phyloP scores from a whole-genome alignment of 2,797 vertebrate genomes.

The Tokudaia muenninki region DNA sequence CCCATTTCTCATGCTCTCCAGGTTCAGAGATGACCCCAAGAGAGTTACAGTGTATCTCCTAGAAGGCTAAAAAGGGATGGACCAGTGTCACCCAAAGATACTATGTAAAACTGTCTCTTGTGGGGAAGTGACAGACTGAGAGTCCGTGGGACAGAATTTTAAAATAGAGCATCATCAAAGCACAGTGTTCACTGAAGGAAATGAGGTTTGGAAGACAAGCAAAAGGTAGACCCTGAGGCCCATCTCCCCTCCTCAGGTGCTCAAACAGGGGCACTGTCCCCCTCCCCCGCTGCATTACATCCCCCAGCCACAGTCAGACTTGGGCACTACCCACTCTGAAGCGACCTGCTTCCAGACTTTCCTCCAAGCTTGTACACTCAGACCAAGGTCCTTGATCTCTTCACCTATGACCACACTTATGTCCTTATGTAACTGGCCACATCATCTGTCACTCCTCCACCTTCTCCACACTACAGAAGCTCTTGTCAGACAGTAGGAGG shows the following conservation, averaged over 20 bases:
- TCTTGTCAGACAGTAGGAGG: not conserved
- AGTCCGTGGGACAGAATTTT: not conserved
- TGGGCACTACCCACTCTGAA: not conserved
- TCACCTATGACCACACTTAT: not conserved
- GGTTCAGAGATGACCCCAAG: not conserved
- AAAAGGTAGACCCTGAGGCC: not conserved
- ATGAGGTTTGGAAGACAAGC: not conserved
- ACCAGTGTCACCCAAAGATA: not conserved
- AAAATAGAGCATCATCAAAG: not conserved
- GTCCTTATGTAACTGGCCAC: not conserved
- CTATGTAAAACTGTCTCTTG: not conserved
- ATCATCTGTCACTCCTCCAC: not conserved
- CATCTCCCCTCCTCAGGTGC: not conserved
- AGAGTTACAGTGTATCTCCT: not conserved
- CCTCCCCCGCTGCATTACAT: too few species aligned
- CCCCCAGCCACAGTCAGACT: too few species aligned
- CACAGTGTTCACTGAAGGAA: not conserved
- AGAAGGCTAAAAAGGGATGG: not conserved
- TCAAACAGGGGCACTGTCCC: not conserved
- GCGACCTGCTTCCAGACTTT: not conserved
- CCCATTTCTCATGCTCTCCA: not conserved
- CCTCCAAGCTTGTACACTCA: not conserved
- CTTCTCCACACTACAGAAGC: not conserved
- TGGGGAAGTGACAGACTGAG: not conserved
- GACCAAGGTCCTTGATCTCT: not conserved